Evolutionary conservation across 2,797 vertebrate species (phyloP), one percentile per base, ranked within the genome.

Genomic region (Sitta carolinensis): DNA sequence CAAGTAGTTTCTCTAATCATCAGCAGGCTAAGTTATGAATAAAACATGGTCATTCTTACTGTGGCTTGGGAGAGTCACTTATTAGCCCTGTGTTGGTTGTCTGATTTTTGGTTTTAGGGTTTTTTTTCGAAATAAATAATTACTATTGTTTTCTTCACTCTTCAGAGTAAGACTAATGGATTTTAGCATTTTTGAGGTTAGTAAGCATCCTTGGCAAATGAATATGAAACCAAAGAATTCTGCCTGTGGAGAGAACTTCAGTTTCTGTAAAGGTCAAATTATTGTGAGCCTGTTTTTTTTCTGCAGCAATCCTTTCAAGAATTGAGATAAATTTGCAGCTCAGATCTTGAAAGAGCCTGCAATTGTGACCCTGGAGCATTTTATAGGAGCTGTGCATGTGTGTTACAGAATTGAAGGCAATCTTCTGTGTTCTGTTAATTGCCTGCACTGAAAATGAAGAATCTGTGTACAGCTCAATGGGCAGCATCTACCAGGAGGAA

Each of bases 401-500:
- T 69, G 80, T 76, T 95, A 89, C 38, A 58, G 63, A 93, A 89
- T 92, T 77, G 69, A 93, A 81, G 73, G 69, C 68, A 78, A 47
- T 93, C 94, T 93, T 96, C 95, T 93, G 73, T 87, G 52, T 93
- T 78, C 58, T 81, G n/a, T 90, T 95, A 94, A 87, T 96, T 95
- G 68, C 34, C 70, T 91, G 86, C 69, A 77, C 34, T 89, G 87
- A 84, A 94, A 93, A 89, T 84, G 54, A 81, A 91, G 80, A 90
- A 79, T 91, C 51, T 59, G 36, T 6, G 32, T 76, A 68, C 72
- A 92, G 67, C 86, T 92, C 64, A 80, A 32, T 0, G 29, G 75
- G 52, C 48, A 83, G 34, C 22, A 3, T 90, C 29, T 40, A 73
- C 63, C 50, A 84, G 58, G 55, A 94, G 81, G 68, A 54, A 57